These are phyloP conservation scores for Panopea generosa DNA, from an alignment of 2,888 invertebrate species.

Conservation along the genomic window DNA sequence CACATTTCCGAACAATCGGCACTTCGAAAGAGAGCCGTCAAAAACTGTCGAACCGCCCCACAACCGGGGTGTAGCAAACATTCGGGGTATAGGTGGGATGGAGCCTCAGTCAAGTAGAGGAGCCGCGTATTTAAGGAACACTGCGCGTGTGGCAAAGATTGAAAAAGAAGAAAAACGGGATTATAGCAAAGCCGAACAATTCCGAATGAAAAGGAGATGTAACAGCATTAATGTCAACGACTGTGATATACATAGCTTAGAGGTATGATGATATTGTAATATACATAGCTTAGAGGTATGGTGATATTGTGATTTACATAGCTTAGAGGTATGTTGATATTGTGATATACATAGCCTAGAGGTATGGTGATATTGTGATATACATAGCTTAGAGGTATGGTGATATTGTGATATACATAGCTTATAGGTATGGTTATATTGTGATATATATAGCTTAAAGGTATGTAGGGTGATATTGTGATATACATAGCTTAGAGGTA, in stretches of 20 bases:
- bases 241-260: constrained; percentile 70
- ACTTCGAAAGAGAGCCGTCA: constrained; percentile 17
- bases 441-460: too few relatives aligned
- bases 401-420: too few relatives aligned
- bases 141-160: constrained; percentile 52
- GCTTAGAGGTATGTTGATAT: too few relatives aligned
- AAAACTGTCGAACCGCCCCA: constrained; percentile 40
- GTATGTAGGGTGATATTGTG: too few relatives aligned
- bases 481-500: too few relatives aligned
- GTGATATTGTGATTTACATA: too few relatives aligned
- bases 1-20: neutral
- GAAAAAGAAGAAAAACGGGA: constrained; percentile 66
- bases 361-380: too few relatives aligned
- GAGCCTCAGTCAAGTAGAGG: constrained; percentile 60
- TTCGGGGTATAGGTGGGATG: constrained; percentile 44
- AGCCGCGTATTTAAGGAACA: constrained; percentile 62
- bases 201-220: constrained; percentile 68
- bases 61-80: constrained; percentile 51
- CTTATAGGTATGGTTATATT: too few relatives aligned
- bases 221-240: constrained; percentile 69
- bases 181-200: constrained; percentile 62
- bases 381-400: too few relatives aligned
- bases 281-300: too few relatives aligned
- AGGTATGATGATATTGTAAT: constrained; percentile 60
- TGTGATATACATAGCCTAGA: too few relatives aligned